Conservation (phyloP, 1,140 invertebrate species). For the Habropoda laboriosa region DNA sequence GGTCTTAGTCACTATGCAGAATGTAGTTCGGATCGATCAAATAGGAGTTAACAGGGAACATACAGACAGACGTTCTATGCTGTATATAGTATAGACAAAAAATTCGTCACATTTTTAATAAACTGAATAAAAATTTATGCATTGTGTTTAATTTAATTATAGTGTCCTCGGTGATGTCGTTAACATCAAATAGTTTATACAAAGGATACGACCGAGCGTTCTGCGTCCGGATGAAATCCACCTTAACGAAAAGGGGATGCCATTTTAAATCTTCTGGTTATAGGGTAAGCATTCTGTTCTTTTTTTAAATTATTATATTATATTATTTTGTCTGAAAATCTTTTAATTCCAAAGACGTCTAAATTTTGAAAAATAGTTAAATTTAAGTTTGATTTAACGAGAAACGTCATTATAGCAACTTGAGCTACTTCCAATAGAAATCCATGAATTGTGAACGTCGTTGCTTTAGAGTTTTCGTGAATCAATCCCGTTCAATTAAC, state of each 20-base stretch:
- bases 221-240: slow-evolving; percentile 98
- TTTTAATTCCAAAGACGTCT: neutral
- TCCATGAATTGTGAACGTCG: neutral
- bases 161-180: slow-evolving; percentile 94
- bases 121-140: neutral
- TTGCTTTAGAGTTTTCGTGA: neutral
- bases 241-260: slow-evolving; percentile 97
- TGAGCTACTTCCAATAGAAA: neutral
- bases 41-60: too few species aligned
- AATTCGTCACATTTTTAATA: too few species aligned
- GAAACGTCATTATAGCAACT: too few species aligned
- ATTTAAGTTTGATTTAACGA: neutral
- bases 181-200: slow-evolving; percentile 87
- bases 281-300: slow-evolving; percentile 87
- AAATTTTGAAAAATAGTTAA: neutral
- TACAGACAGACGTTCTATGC: too few species aligned
- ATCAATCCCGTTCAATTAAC: slow-evolving; percentile 14
- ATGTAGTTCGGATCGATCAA: too few species aligned
- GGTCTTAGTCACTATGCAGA: too few species aligned
- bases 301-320: too few species aligned
- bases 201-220: slow-evolving; percentile 95
- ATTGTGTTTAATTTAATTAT: slow-evolving; percentile 75
- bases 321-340: neutral
- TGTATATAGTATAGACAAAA: too few species aligned
- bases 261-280: slow-evolving; percentile 99